Evolutionary conservation across 2,113 vertebrate species (phyloP).

Genomic region (Scalopus aquaticus): DNA sequence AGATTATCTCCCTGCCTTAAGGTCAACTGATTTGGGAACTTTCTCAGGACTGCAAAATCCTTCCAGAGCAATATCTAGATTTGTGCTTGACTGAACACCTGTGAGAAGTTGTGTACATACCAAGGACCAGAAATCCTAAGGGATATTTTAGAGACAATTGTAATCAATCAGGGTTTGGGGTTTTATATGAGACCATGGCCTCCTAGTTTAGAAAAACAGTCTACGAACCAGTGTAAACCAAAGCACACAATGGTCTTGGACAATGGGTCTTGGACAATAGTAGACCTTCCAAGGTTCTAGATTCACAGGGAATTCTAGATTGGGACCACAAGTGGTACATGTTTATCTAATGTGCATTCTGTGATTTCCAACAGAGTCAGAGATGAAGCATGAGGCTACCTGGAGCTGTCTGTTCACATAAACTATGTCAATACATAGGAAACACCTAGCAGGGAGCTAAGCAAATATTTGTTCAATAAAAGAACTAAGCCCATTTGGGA

Average conservation of each 20-base stretch:
- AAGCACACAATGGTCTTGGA: too few relatives aligned
- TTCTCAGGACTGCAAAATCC: slow-evolving; percentile 7
- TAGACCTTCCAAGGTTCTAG: neutral
- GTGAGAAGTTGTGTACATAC: neutral
- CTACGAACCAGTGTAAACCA: neutral
- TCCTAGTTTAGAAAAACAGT: neutral
- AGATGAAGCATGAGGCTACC: neutral
- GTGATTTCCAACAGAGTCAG: neutral
- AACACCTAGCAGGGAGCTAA: neutral
- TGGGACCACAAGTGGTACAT: neutral
- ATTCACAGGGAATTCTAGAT: neutral
- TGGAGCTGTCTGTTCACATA: neutral
- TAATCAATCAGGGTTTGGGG: neutral
- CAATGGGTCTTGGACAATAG: neutral
- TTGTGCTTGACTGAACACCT: neutral
- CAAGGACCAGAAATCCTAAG: neutral
- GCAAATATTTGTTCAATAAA: slow-evolving; percentile 21
- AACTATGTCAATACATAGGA: neutral
- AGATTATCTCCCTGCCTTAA: neutral
- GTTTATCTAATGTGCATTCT: neutral
- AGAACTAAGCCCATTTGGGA: neutral
- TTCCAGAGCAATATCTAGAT: neutral
- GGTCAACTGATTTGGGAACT: neutral
- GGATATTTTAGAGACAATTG: neutral
- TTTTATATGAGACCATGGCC: neutral